phyloP scores from a whole-genome alignment of 2,888 invertebrate species.

The Ormyrus nitidulus region DNA sequence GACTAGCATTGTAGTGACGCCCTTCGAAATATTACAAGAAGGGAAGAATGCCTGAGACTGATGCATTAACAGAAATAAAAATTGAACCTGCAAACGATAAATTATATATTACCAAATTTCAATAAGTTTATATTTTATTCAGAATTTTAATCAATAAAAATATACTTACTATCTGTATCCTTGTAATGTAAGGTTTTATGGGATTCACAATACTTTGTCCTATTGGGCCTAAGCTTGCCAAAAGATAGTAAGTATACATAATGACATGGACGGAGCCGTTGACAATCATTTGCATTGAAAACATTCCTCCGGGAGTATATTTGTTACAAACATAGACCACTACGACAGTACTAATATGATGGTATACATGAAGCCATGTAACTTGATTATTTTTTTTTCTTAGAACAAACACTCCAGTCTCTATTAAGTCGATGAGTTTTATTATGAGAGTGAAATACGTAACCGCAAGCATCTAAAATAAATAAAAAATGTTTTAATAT shows the following conservation, averaged over 20 bases:
- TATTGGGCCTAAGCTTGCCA: conserved; percentile 78
- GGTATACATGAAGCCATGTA: conserved; percentile 83
- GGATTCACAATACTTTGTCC: conserved; percentile 76
- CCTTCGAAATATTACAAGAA: conserved; percentile 77
- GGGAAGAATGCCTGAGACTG: conserved; percentile 76
- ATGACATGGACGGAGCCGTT: conserved; percentile 83
- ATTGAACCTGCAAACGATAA: conserved; percentile 78
- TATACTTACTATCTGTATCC: conserved; percentile 81
- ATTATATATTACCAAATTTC: background rate
- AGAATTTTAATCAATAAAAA: conserved; percentile 4
- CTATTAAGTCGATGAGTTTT: conserved; percentile 81
- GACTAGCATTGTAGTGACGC: conserved; percentile 76
- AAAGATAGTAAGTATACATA: conserved; percentile 85
- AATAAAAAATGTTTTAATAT: background rate
- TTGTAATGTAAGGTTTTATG: conserved; percentile 78
- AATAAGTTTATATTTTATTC: background rate
- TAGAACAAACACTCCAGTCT: conserved; percentile 83
- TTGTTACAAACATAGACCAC: conserved; percentile 79
- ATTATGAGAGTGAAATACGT: conserved; percentile 79
- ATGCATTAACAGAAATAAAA: conserved; percentile 79
- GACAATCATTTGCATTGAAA: conserved; percentile 79
- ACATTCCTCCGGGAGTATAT: conserved; percentile 80
- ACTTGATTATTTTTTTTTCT: conserved; percentile 84
- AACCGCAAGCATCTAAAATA: conserved; percentile 67
- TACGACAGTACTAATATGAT: conserved; percentile 81